Base-by-base conservation (phyloP, 2,797 vertebrate genomes). In the Parauchenoglanis ngamensis region DNA sequence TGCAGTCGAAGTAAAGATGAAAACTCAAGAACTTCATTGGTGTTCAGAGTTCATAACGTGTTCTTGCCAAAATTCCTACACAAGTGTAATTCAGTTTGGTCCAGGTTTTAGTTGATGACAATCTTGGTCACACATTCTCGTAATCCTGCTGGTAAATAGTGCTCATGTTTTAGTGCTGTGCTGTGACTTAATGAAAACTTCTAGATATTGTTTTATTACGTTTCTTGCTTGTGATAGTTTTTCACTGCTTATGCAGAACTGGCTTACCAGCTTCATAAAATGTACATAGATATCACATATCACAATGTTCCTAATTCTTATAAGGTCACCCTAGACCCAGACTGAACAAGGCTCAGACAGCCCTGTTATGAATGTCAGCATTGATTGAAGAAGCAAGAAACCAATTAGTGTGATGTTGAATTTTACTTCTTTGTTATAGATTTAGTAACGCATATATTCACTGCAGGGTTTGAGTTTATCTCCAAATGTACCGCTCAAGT, bases 61-160 rank as follows among this genome's bases (percentile, higher is more conserved):
- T 87, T 57, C 49, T 59, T 79, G 70, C 49, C 8, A 25, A 49
- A 86, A 28, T 31, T 46, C 21, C 54, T 78, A 83, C 87, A 56
- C 82, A 2, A 83, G 56, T 78, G 54, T 49, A 77, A 31, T 77
- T 46, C 44, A 65, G 28, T 31, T 79, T 49, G 83, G 89, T 93
- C 89, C 92, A 92, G 85, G n/a, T 81, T 85, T 86, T 81, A 86
- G 63, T 93, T 93, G 93, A 94, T 93, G 93, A 92, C 93, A 93
- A 93, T 95, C 93, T 88, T 81, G 90, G 91, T 83, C 68, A 93
- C 94, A 94, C 88, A 86, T 90, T 89, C 87, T 88, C 91, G 91
- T 89, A 91, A 92, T 92, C 92, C 49, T 86, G 86, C 72, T 90
- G 40, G 89, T 84, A 59, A 90, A 92, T 83, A 86, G 52, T 86